A percentile compares a stretch with the other conserved stretches of the same genome.
These are phyloP conservation scores for Octopus sinensis DNA, from an alignment of 1,140 invertebrate genomes.

Conservation along the genomic window DNA sequence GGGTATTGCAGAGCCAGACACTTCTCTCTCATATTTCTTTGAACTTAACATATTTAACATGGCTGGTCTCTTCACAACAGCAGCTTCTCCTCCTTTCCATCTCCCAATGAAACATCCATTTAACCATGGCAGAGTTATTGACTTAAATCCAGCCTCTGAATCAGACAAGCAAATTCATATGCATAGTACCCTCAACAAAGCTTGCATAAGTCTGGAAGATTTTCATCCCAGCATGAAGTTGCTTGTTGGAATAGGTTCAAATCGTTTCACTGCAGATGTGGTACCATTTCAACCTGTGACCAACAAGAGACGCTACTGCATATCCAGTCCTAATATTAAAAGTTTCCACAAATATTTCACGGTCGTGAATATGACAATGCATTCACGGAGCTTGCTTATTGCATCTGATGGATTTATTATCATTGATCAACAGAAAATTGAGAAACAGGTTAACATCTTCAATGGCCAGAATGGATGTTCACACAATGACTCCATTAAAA, in stretches of 20 bases:
- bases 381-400: background rate
- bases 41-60: background rate
- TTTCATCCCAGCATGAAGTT: background rate
- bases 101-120: background rate
- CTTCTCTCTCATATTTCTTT: too few species aligned
- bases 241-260: background rate
- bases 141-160: background rate
- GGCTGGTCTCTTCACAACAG: background rate
- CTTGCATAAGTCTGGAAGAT: background rate
- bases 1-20: too few species aligned
- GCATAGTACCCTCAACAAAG: background rate
- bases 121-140: background rate
- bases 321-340: background rate
- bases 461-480: too few species aligned
- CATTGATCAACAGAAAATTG: too few species aligned
- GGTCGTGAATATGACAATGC: background rate
- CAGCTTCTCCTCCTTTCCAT: background rate
- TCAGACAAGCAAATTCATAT: background rate
- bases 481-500: too few species aligned
- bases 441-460: too few species aligned
- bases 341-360: background rate
- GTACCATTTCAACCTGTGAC: background rate
- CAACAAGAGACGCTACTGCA: background rate
- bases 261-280: background rate
- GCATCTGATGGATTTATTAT: background rate